Percentiles rank a stretch among this genome's conserved stretches.
phyloP scores from a whole-genome alignment of 2,888 invertebrate species.

The Eristalis intricaria region DNA sequence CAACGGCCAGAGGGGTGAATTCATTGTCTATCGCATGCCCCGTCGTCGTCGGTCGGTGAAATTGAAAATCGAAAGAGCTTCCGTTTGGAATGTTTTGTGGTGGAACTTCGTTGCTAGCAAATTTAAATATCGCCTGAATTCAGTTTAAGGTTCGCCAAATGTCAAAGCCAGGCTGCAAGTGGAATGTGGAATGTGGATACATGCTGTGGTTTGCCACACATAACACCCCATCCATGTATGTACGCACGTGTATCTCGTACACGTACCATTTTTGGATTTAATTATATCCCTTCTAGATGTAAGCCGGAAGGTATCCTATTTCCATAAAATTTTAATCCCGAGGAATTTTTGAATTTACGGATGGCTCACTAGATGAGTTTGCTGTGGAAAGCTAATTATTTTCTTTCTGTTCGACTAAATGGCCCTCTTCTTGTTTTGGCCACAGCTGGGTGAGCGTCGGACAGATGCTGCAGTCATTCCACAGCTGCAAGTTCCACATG shows the following conservation, averaged over 20 bases:
- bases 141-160: neutral
- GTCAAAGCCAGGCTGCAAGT: neutral
- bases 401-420: too few relatives aligned
- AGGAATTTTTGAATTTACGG: too few relatives aligned
- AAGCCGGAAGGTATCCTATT: too few relatives aligned
- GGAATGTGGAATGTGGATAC: neutral
- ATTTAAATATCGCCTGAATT: neutral
- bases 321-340: too few relatives aligned
- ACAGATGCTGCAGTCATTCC: neutral
- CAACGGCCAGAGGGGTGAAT: neutral
- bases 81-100: conserved; percentile 23
- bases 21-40: conserved; percentile 13
- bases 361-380: too few relatives aligned
- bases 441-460: neutral
- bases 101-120: neutral
- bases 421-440: neutral
- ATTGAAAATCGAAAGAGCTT: conserved; percentile 36
- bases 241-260: too few relatives aligned
- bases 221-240: too few relatives aligned
- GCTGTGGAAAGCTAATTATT: too few relatives aligned
- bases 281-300: too few relatives aligned
- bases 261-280: too few relatives aligned
- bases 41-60: neutral
- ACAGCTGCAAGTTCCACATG: neutral
- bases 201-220: too few relatives aligned